phyloP scores from a whole-genome alignment of 2,113 vertebrate species.

The Caretta caretta region DNA sequence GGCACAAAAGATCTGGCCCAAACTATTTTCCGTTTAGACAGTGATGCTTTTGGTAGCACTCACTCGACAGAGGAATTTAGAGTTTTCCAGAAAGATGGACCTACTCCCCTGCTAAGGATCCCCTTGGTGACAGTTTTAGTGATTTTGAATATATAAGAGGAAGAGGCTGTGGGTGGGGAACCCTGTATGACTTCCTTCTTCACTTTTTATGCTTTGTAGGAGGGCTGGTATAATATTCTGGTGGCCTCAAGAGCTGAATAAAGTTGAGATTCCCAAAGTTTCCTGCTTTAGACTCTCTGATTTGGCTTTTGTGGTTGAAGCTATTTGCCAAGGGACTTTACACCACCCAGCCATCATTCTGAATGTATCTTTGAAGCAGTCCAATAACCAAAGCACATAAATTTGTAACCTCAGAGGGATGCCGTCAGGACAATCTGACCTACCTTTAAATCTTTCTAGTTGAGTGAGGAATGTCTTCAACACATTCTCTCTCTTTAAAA shows the following conservation, averaged over 20 bases:
- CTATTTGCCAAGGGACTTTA: background rate
- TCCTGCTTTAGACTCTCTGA: background rate
- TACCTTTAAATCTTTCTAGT: background rate
- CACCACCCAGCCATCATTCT: background rate
- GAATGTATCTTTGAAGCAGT: background rate
- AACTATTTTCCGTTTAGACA: background rate
- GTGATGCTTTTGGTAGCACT: background rate
- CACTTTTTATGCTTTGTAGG: background rate
- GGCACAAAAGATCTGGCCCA: background rate
- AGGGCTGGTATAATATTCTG: background rate
- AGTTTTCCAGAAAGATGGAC: background rate
- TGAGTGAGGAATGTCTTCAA: background rate
- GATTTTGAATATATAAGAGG: background rate
- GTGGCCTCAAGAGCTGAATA: background rate
- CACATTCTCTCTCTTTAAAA: background rate
- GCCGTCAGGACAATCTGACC: background rate
- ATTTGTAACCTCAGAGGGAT: background rate
- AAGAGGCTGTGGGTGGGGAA: background rate
- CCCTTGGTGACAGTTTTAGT: background rate
- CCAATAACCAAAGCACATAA: background rate
- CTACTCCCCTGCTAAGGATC: background rate
- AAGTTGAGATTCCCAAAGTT: background rate
- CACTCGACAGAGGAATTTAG: background rate
- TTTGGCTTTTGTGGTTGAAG: conserved; percentile 12
- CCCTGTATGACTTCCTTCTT: background rate